phyloP scores from a whole-genome alignment of 2,113 vertebrate species.

The Chloroceryle aenea region DNA sequence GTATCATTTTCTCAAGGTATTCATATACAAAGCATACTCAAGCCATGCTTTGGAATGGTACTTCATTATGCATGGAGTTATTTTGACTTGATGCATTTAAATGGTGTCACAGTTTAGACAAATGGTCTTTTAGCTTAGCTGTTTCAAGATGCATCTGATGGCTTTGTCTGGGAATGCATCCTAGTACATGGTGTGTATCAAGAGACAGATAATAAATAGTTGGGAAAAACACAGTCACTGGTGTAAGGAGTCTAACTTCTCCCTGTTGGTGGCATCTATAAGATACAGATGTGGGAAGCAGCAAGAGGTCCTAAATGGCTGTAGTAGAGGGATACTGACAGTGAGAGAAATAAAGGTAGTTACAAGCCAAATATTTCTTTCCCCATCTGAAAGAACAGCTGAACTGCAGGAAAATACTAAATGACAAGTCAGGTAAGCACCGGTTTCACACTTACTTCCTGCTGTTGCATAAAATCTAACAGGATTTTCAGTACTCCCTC shows the following conservation, averaged over 20 bases:
- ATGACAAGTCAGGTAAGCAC: neutral
- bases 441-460: neutral
- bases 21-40: fast-evolving
- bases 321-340: neutral
- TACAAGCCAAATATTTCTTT: neutral
- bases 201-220: neutral
- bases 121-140: neutral
- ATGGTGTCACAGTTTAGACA: too few relatives aligned
- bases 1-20: neutral
- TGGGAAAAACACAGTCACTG: neutral
- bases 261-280: neutral
- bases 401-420: neutral
- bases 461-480: neutral
- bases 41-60: neutral
- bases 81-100: neutral
- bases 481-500: neutral
- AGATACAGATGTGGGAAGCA: neutral
- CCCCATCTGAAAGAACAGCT: neutral
- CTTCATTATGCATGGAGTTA: neutral
- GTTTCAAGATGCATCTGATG: neutral
- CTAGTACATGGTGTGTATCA: fast-evolving
- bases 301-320: neutral
- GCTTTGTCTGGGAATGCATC: neutral
- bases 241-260: neutral
- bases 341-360: neutral